These are phyloP conservation scores for Onychostruthus taczanowskii DNA, from an alignment of 2,113 vertebrate species.

Conservation along the genomic window DNA sequence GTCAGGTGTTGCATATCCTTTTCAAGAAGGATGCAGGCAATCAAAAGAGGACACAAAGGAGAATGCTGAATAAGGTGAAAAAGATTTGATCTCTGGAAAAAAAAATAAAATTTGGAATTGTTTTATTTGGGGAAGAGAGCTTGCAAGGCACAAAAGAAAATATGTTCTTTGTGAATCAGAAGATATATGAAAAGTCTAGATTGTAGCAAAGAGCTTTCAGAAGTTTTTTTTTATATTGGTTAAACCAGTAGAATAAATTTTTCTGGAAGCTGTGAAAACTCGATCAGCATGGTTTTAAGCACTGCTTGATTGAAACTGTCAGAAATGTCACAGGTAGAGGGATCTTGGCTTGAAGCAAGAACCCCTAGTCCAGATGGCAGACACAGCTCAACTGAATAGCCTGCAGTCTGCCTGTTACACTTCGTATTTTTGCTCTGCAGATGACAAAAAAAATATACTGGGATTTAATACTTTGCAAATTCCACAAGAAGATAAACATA, in stretches of 20 bases:
- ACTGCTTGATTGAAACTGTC: neutral
- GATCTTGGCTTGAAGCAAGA: neutral
- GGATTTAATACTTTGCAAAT: neutral
- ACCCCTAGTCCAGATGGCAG: neutral
- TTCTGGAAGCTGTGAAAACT: neutral
- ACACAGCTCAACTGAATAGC: neutral
- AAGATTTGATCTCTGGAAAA: neutral
- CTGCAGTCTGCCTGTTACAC: neutral
- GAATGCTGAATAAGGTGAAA: neutral
- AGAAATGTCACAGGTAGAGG: neutral
- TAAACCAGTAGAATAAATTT: neutral
- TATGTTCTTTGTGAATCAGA: neutral
- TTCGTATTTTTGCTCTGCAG: neutral
- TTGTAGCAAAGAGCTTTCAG: neutral
- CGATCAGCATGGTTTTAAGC: neutral
- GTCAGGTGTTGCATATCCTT: neutral
- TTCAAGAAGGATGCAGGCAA: neutral
- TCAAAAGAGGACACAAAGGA: neutral
- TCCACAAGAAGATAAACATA: neutral
- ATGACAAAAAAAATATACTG: neutral
- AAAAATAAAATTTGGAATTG: neutral
- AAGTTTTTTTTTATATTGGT: neutral
- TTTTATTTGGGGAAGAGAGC: neutral
- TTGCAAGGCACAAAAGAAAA: neutral
- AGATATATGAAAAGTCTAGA: neutral